Conservation (phyloP, 2,797 vertebrate species). For the Tenualosa thibaudeaui region DNA sequence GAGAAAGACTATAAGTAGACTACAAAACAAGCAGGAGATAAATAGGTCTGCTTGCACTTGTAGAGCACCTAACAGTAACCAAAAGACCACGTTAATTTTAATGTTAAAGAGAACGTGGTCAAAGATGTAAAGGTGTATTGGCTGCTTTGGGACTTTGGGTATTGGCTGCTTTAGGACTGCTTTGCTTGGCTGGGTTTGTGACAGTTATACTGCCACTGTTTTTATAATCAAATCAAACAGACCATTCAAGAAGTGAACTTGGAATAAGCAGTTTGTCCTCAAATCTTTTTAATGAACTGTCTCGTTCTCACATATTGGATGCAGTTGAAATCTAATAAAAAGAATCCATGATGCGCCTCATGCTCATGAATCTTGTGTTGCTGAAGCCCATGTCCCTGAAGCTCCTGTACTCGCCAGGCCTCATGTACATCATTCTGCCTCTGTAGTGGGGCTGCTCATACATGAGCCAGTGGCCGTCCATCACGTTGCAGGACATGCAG, state of each 20-base stretch:
- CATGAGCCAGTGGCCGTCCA: slow-evolving; percentile 78
- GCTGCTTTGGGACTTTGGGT: too few species aligned
- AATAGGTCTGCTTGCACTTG: too few species aligned
- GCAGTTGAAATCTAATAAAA: background rate
- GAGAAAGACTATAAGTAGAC: too few species aligned
- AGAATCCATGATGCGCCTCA: background rate
- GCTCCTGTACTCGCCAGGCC: slow-evolving; percentile 76
- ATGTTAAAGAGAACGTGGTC: too few species aligned
- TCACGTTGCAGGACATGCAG: slow-evolving; percentile 70
- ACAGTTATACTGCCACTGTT: background rate
- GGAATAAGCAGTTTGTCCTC: background rate
- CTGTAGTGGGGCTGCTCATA: slow-evolving; percentile 74
- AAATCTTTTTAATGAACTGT: background rate
- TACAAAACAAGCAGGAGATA: too few species aligned
- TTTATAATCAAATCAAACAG: background rate
- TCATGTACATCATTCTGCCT: slow-evolving; percentile 74
- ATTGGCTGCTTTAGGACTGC: background rate
- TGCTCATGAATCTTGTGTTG: background rate
- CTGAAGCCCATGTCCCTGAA: slow-evolving; percentile 53
- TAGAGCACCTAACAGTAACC: too few species aligned
- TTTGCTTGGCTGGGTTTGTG: background rate
- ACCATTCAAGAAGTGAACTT: background rate
- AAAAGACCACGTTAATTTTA: too few species aligned
- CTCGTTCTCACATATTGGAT: background rate
- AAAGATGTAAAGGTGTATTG: too few species aligned